Base-by-base conservation (phyloP, 2,888 invertebrate genomes). In the Chouioia cunea region DNA sequence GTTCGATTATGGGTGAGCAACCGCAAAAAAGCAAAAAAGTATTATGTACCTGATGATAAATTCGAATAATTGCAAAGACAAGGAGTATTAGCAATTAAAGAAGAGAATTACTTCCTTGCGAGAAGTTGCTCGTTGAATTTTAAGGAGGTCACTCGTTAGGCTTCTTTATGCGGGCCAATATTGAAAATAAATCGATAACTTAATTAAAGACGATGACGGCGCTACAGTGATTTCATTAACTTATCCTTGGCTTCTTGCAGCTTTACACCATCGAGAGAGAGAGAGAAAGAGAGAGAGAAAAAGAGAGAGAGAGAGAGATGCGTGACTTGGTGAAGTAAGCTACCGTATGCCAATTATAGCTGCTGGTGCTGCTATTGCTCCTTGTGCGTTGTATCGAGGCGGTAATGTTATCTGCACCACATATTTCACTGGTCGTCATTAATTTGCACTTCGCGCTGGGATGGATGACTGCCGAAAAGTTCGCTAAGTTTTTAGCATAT, bases 141-240 rank as follows among this genome's bases (percentile, higher is more conserved):
- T 66, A 65, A 69, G 63, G 73, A 69, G 63, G 65, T 69, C 50
- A 65, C 67, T 71, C 58, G 54, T 64, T 60, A 48, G 67, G 64
- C 64, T 71, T 68, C 71, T 68, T 71, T 71, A 71, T 68, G 67
- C 67, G 67, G 63, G 67, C 65, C 77, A 79, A 79, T 81, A 78
- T 77, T 74, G 80, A 80, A 82, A 81, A 81, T 82, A 83, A 83
- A 82, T 82, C 79, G 81, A 82, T 83, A 81, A 82, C 81, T 83
- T 81, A 83, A 84, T 84, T 84, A 83, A 83, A 78, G 74, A 76
- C 73, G 65, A 62, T 56, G 59, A 65, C 65, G 53, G 58, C 58
- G n/a, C 56, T 56, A 50, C 78, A 74, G 75, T 78, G 79, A 80
- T 83, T 84, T 84, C 82, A 84, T 84, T 84, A 83, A 81, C 82